Base-by-base conservation (phyloP, 2,888 invertebrate genomes). In the Spodoptera littoralis region DNA sequence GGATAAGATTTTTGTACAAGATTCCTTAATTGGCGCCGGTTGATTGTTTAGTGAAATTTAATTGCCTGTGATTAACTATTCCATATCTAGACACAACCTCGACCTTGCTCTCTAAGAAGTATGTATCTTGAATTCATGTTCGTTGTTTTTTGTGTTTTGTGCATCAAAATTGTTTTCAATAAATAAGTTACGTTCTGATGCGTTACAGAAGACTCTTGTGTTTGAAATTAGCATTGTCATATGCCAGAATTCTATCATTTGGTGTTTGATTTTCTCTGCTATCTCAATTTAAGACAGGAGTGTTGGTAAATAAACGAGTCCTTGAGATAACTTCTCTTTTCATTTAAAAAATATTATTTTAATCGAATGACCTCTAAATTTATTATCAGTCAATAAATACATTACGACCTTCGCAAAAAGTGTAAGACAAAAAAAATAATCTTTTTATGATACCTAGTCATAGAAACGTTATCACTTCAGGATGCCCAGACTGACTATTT, bases 51-150 rank as follows among this genome's bases (percentile, higher is more conserved):
- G 65, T 62, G 27, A 63, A 67, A 47, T 72, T 72, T 65, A 48
- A 75, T 70, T 22, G 43, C 44, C 11, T 18, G 61, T 60, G 70
- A 76, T 73, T 72, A 77, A 75, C 59, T 74, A 76, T 66, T 72
- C 66, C 71, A 76, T 78, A 81, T 77, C 59, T 56, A 60, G 62
- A 75, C 60, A 62, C 44, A 47, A 22, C 44, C 65, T 54, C 43
- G 61, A 58, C 73, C 68, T 73, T 76, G 71, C 71, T 76, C 70
- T 63, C 30, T 36, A 41, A 61, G 50, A 59, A 45, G 22, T 24
- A 65, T 73, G 44, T 60, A 60, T n/a, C 70, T 52, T 46, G 30
- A 75, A 58, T 74, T 67, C 50, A 67, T 45, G 2, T 22, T 24
- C n/a, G 56, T 54, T 56, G 65, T 60, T 47, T 51, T 18, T 18